Conservation (phyloP, 2,113 vertebrate genomes). For the Pluvianellus socialis region DNA sequence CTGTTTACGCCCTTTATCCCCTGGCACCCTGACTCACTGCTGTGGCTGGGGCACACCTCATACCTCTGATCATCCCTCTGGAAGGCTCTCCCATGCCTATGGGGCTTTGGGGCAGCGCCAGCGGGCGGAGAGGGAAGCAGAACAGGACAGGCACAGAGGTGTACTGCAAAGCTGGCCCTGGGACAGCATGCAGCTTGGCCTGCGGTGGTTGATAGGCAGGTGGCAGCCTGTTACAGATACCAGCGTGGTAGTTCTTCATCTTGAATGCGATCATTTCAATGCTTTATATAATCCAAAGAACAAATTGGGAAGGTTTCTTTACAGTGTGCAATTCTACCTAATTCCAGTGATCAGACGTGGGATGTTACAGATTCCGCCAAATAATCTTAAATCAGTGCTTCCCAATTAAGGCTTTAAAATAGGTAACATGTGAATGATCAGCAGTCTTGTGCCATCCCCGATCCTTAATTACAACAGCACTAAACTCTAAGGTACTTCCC, state of each 20-base stretch:
- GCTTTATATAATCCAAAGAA: neutral
- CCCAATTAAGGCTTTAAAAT: neutral
- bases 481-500: neutral
- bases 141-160: neutral
- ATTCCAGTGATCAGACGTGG: neutral
- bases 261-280: neutral
- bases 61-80: neutral
- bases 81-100: neutral
- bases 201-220: neutral
- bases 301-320: neutral
- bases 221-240: conserved; percentile 35
- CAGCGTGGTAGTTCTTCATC: neutral
- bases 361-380: neutral
- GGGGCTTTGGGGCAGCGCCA: conserved; percentile 39
- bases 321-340: neutral
- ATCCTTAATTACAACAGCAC: neutral
- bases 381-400: neutral
- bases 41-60: neutral
- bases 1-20: neutral
- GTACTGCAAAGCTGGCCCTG: neutral
- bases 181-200: neutral
- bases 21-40: neutral
- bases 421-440: neutral
- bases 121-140: neutral
- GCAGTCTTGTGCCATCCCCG: neutral